These are phyloP conservation scores for Orchestes rusci DNA, from an alignment of 2,888 invertebrate species.

Conservation along the genomic window DNA sequence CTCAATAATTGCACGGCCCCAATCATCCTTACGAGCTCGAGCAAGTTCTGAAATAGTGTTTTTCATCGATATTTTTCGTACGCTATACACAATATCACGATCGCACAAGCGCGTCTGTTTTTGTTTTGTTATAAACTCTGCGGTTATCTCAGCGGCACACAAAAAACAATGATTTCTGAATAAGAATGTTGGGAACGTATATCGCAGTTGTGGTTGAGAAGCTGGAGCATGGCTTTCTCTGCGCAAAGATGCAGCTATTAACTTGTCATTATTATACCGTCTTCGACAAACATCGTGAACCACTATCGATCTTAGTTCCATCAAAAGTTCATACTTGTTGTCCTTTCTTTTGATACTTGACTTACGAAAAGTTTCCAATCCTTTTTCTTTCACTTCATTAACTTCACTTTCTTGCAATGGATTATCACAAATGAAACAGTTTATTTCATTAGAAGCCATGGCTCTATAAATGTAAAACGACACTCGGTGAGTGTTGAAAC, in stretches of 20 bases:
- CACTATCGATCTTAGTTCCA: neutral
- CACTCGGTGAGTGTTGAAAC: neutral
- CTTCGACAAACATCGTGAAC: slow-evolving; percentile 5
- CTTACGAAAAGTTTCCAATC: neutral
- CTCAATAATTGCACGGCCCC: neutral
- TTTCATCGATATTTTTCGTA: slow-evolving; percentile 4
- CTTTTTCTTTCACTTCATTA: slow-evolving; percentile 5
- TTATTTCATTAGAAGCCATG: neutral
- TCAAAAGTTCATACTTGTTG: slow-evolving; percentile 1
- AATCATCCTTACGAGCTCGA: slow-evolving; percentile 4
- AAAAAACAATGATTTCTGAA: slow-evolving; percentile 3
- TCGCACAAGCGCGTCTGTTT: neutral
- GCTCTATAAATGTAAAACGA: neutral
- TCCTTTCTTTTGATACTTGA: slow-evolving; percentile 1
- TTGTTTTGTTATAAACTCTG: neutral
- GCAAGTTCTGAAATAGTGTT: neutral
- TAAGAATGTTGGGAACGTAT: neutral
- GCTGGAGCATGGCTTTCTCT: neutral
- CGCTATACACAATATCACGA: slow-evolving; percentile 2
- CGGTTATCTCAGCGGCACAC: slow-evolving; percentile 3
- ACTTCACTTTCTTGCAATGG: neutral
- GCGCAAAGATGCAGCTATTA: slow-evolving; percentile 3
- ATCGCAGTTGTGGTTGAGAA: slow-evolving; percentile 1
- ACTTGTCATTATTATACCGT: slow-evolving; percentile 4
- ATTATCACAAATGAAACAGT: slow-evolving; percentile 4